Conservation (phyloP, 2,113 vertebrate genomes). For the Clarias macrocephalus region DNA sequence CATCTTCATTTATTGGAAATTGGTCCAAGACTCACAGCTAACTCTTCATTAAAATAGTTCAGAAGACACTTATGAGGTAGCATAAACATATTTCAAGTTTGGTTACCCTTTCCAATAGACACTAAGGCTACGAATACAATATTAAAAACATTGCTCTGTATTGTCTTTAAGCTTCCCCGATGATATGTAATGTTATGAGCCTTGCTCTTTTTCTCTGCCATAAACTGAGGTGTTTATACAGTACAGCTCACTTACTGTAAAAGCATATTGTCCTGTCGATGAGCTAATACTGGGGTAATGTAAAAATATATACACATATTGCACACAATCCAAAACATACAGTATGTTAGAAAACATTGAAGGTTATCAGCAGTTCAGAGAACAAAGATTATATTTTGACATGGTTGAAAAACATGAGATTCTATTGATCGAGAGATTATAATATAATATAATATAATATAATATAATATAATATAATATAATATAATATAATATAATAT, state of each 20-base stretch:
- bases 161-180: background rate
- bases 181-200: background rate
- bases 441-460: background rate
- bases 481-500: too few relatives aligned
- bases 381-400: background rate
- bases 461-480: too few relatives aligned
- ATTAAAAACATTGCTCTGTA: conserved; percentile 6
- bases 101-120: background rate
- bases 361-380: background rate
- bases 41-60: background rate
- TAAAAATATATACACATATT: background rate
- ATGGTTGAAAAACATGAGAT: background rate
- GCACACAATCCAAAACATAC: background rate
- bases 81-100: background rate
- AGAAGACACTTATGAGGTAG: background rate
- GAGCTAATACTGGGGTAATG: background rate
- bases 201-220: background rate
- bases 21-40: background rate
- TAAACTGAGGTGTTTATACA: conserved; percentile 26
- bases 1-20: background rate
- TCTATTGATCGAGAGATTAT: background rate
- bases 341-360: too few relatives aligned
- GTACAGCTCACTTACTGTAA: conserved; percentile 13
- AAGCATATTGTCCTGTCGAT: background rate
- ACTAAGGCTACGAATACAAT: background rate